phyloP scores from a whole-genome alignment of 2,888 invertebrate genomes.

The Napeogenes sylphis region DNA sequence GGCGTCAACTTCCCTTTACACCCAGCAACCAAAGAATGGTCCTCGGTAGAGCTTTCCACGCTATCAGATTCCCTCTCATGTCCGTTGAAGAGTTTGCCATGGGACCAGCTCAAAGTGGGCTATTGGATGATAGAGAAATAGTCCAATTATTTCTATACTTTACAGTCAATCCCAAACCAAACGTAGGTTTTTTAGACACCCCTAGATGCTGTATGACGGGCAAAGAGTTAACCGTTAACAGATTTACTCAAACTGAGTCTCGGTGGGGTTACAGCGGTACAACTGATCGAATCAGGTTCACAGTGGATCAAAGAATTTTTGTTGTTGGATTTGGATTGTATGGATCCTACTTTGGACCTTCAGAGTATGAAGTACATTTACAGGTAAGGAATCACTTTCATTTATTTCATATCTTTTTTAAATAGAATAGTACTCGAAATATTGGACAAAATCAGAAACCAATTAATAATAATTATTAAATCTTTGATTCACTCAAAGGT shows the following conservation, averaged over 20 bases:
- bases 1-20: constrained; percentile 80
- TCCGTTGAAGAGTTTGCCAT: constrained; percentile 90
- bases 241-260: constrained; percentile 86
- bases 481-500: too few species aligned
- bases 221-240: constrained; percentile 84
- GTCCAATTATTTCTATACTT: constrained; percentile 85
- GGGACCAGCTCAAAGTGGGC: constrained; percentile 85
- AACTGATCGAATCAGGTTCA: constrained; percentile 88
- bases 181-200: constrained; percentile 82
- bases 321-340: constrained; percentile 91
- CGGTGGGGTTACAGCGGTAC: constrained; percentile 92
- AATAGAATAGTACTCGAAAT: too few species aligned
- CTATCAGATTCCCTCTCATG: constrained; percentile 90
- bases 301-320: constrained; percentile 87
- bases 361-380: constrained; percentile 86
- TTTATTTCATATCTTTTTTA: not conserved
- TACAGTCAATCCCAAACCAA: constrained; percentile 86
- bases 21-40: constrained; percentile 83
- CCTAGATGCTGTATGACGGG: constrained; percentile 88
- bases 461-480: too few species aligned
- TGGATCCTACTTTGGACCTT: constrained; percentile 87
- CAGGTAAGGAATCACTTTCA: constrained; percentile 49
- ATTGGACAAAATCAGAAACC: too few species aligned
- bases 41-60: constrained; percentile 82
- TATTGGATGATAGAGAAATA: constrained; percentile 86